Evolutionary conservation across 2,113 vertebrate species (phyloP), one percentile per base, ranked within the genome.

Genomic region (Microtus oregoni): DNA sequence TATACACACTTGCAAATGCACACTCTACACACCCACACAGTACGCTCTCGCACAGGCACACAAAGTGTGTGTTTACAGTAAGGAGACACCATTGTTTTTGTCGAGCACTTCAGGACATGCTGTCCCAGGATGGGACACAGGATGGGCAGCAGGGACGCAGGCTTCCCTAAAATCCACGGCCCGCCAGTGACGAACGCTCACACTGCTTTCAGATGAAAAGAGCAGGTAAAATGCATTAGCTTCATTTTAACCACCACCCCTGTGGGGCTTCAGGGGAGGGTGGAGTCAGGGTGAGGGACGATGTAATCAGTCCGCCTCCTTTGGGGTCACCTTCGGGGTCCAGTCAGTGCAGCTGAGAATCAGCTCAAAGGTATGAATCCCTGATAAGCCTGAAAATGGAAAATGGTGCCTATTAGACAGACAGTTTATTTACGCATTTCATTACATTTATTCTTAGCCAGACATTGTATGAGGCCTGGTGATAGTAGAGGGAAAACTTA

Each of bases 21-120:
- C 14, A 70, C 14, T 6, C 30, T 2, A 6, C 30, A 32, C 14
- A 35, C 30, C 5, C 67, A 35, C 30, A 6, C 26, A 55, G 11
- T 35, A 70, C 13, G 6, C 30, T 5, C 70, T 19, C n/a, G 22
- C 70, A 73, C 14, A 72, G 15, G n/a, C 75, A 76, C 32, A 81
- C 19, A 58, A 47, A 52, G 41, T 76, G 26, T 28, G 11, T 76
- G 9, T 17, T 30, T 86, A 67, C 1, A 67, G 41, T 67, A 86
- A 94, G n/a, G 89, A 90, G 94, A 92, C 41, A 58, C 73, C 35
- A 65, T 87, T 94, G 68, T 95, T 89, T 94, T 78, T 94, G 52
- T 44, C 79, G 58, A 89, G 47, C 41, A 22, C n/a, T 94, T 70
- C 19, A 72, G 83, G 65, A 90, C n/a, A 3, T 61, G 30, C 67